These are phyloP conservation scores for Oostethus manadensis DNA, from an alignment of 2,113 vertebrate species.

Conservation along the genomic window DNA sequence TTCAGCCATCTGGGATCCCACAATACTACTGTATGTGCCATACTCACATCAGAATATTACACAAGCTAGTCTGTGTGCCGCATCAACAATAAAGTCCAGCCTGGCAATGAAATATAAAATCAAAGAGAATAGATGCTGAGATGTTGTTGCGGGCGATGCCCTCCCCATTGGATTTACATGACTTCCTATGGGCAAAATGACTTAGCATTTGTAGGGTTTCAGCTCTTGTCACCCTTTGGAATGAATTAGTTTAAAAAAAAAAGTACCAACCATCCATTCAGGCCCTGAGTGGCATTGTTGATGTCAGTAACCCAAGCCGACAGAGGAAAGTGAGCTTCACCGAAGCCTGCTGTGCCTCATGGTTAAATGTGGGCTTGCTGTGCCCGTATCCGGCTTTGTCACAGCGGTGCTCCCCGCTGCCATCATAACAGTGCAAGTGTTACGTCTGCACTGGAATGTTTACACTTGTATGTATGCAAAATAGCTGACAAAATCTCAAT, in stretches of 20 bases:
- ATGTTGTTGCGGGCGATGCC: too few species aligned
- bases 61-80: too few species aligned
- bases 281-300: constrained; percentile 23
- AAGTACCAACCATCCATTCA: neutral
- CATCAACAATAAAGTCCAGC: too few species aligned
- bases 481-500: neutral
- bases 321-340: constrained; percentile 52
- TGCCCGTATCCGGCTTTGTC: constrained; percentile 60
- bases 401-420: constrained; percentile 28
- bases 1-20: too few species aligned
- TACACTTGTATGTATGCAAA: neutral
- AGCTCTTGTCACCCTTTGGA: neutral
- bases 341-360: constrained; percentile 48
- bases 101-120: too few species aligned
- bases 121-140: too few species aligned
- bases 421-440: constrained; percentile 12
- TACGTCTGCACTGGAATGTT: neutral
- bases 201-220: too few species aligned
- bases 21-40: too few species aligned
- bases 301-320: constrained; percentile 51
- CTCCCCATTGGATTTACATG: too few species aligned
- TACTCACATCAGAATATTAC: too few species aligned
- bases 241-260: too few species aligned
- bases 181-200: neutral
- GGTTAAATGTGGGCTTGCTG: constrained; percentile 52